Evolutionary conservation across 35 echinoderm and acorn worm genomes (phyloP).

Genomic region (Nesometra sesokonis): DNA sequence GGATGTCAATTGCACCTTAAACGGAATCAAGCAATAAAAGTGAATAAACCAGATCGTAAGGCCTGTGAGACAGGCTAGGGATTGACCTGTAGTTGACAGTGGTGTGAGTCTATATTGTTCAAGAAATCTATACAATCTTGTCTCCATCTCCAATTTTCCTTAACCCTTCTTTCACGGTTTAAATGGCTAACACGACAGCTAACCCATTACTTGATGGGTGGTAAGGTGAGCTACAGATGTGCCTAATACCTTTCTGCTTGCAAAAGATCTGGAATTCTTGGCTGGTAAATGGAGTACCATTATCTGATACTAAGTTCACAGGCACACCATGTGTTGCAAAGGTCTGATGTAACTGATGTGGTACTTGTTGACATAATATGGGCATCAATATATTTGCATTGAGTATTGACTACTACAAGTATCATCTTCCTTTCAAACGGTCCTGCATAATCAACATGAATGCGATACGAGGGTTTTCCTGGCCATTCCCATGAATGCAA

Average conservation of each 20-base stretch:
- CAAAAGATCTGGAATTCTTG: constrained; percentile 19
- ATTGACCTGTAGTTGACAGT: too few relatives aligned
- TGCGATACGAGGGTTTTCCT: neutral
- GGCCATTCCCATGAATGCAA: constrained; percentile 16
- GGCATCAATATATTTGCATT: neutral
- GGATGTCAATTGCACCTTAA: too few relatives aligned
- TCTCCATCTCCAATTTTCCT: too few relatives aligned
- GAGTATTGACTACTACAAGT: constrained; percentile 5
- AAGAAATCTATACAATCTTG: too few relatives aligned
- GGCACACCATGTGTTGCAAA: constrained; percentile 29
- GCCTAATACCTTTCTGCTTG: constrained; percentile 12
- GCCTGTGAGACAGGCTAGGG: too few relatives aligned
- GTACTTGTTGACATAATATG: neutral
- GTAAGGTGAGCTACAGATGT: constrained; percentile 10
- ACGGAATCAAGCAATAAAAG: too few relatives aligned
- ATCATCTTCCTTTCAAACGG: constrained; percentile 17
- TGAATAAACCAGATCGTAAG: too few relatives aligned
- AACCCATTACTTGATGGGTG: constrained; percentile 25
- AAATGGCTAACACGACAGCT: neutral
- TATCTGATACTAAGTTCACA: constrained; percentile 10
- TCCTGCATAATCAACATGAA: constrained; percentile 16
- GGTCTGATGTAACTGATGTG: neutral
- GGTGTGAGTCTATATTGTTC: too few relatives aligned
- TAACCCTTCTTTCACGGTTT: constrained; percentile 13
- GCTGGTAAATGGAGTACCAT: constrained; percentile 18